Conservation (phyloP, 2,113 vertebrate genomes). For the Pachycephala philippinensis region DNA sequence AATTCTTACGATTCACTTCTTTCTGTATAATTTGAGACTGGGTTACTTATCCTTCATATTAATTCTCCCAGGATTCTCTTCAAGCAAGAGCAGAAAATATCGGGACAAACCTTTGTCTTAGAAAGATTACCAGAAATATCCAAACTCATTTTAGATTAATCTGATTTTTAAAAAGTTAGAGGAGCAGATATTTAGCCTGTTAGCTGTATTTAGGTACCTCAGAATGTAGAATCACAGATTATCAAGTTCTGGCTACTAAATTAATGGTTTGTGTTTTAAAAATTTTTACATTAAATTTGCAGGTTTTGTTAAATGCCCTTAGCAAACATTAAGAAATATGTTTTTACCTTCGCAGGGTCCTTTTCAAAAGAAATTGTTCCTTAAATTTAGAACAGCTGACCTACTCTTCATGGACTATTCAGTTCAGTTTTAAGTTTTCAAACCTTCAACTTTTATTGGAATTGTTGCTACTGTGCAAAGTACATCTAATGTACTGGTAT, state of each 20-base stretch:
- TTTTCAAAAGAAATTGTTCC: background rate
- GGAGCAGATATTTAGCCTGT: background rate
- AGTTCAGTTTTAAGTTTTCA: background rate
- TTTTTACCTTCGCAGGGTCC: rapidly evolving
- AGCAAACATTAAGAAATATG: background rate
- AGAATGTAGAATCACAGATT: background rate
- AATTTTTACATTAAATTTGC: background rate
- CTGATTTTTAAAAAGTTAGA: background rate
- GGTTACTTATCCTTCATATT: background rate
- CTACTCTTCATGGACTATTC: background rate
- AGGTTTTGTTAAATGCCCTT: background rate
- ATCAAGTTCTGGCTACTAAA: background rate
- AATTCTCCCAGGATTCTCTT: background rate
- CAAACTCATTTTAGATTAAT: background rate
- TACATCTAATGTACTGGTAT: background rate
- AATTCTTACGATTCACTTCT: background rate
- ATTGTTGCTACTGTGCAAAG: background rate
- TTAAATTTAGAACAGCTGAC: background rate
- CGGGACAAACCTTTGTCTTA: background rate
- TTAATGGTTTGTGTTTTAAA: background rate
- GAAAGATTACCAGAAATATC: background rate
- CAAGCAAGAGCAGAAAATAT: background rate
- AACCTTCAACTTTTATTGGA: background rate
- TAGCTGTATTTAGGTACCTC: background rate
- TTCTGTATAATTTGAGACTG: background rate